A percentile compares a stretch with the other conserved stretches of the same genome.
Conservation (phyloP, 2,113 vertebrate species). For the Ageneiosus marmoratus region DNA sequence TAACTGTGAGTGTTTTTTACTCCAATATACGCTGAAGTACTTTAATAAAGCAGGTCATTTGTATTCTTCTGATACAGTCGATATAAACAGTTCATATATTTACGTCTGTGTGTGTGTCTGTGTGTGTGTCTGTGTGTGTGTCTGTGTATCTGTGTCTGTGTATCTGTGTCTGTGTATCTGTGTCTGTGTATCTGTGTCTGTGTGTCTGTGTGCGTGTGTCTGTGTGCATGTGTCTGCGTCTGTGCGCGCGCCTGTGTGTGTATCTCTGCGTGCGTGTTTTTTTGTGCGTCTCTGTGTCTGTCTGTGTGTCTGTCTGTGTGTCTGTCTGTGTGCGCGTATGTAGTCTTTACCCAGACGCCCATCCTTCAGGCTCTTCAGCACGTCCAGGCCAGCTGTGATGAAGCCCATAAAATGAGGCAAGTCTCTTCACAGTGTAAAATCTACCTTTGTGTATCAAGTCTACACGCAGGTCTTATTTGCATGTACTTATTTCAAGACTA, state of each 20-base stretch:
- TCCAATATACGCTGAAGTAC: neutral
- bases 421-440: conserved; percentile 9
- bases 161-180: too few species aligned
- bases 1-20: conserved; percentile 64
- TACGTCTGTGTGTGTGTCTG: neutral
- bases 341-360: conserved; percentile 92
- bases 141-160: too few species aligned
- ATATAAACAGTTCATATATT: neutral
- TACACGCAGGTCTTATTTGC: neutral
- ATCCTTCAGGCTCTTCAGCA: conserved; percentile 95
- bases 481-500: neutral
- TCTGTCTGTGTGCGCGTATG: neutral
- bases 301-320: too few species aligned
- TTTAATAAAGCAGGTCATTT: neutral
- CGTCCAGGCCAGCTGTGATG: conserved; percentile 94
- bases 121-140: conserved; percentile 18
- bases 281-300: too few species aligned
- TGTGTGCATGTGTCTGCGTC: too few species aligned
- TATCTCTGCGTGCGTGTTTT: too few species aligned
- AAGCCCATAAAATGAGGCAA: conserved; percentile 94
- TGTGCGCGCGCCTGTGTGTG: too few species aligned
- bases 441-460: neutral
- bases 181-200: too few species aligned
- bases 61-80: neutral
- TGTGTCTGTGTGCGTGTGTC: too few species aligned